Base-by-base conservation (phyloP, 2,113 vertebrate genomes). In the Colistium nudipinnis region DNA sequence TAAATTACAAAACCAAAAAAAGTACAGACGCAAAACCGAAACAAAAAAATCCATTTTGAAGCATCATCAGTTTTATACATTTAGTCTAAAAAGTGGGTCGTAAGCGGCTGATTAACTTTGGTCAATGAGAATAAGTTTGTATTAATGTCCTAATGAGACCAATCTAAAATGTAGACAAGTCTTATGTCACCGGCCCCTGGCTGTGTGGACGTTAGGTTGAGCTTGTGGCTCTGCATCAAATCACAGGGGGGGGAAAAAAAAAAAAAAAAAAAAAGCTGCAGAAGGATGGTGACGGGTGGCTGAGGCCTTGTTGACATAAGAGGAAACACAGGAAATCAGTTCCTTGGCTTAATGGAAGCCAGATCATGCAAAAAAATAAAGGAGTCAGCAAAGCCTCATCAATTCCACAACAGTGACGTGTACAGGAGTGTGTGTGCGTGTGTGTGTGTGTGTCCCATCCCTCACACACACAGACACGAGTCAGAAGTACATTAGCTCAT, bases 401-500 rank as follows among this genome's bases (percentile, higher is more conserved):
- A 39, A 16, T 6, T 78, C 67, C 48, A 61, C 44, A 35, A 62
- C 76, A 68, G 43, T 51, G 4, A 62, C 19, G 16, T 53, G 62
- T 43, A 53, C 69, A 59, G 48, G 62, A 75, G 61, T 56, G 63
- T 52, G 69, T 65, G 36, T n/a, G n/a, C n/a, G n/a, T n/a, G n/a
- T n/a, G n/a, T n/a, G n/a, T n/a, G 74, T 31, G 64, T 47, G 63
- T 82, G 82, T 80, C 82, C 81, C 80, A 82, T 76, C 74, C 80
- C 83, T 76, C 83, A 61, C 76, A 84, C 81, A 81, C 69, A n/a
- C 72, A 71, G 88, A 87, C 78, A 81, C 81, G 36, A 78, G 82
- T 85, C 79, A 81, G 76, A 81, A 86, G 66, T 69, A 86, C 80
- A 81, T 82, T 75, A 88, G 85, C 82, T 86, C 88, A 54, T 66